Percentiles rank a stretch among this genome's conserved stretches.
Evolutionary conservation across 1,140 invertebrate species (phyloP).

Genomic region (Drosophila quadrilineata): DNA sequence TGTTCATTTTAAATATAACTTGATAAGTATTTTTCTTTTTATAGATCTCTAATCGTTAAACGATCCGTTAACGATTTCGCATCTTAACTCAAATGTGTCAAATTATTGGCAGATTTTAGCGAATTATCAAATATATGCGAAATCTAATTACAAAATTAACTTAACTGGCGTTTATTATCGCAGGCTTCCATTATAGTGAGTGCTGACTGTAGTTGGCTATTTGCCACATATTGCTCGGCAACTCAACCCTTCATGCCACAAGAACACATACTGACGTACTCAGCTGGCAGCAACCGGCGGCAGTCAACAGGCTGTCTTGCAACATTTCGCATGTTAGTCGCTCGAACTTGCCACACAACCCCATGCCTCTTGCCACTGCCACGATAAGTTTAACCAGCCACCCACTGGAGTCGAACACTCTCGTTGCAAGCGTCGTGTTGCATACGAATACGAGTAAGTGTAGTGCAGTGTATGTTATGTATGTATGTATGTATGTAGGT

Average conservation of each 20-base stretch:
- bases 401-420: not conserved
- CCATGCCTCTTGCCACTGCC: not conserved
- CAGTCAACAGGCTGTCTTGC: conserved; percentile 47
- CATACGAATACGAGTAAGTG: no score
- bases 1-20: not conserved
- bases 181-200: not conserved
- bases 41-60: conserved; percentile 8
- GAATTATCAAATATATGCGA: not conserved
- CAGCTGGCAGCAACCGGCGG: not conserved
- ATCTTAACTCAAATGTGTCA: conserved; percentile 7
- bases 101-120: conserved; percentile 1
- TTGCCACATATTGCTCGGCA: not conserved
- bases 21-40: not conserved
- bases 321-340: conserved; percentile 32
- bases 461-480: not conserved
- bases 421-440: conserved; percentile 24
- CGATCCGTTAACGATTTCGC: conserved; percentile 8
- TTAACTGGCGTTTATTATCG: not conserved
- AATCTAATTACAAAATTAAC: not conserved
- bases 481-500: conserved; percentile 8
- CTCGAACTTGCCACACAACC: not conserved
- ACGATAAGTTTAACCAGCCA: no score
- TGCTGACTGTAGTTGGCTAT: not conserved
- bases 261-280: not conserved
- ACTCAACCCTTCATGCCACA: not conserved